Conservation (phyloP, 2,888 invertebrate species). For the Luperina nickerlii region DNA sequence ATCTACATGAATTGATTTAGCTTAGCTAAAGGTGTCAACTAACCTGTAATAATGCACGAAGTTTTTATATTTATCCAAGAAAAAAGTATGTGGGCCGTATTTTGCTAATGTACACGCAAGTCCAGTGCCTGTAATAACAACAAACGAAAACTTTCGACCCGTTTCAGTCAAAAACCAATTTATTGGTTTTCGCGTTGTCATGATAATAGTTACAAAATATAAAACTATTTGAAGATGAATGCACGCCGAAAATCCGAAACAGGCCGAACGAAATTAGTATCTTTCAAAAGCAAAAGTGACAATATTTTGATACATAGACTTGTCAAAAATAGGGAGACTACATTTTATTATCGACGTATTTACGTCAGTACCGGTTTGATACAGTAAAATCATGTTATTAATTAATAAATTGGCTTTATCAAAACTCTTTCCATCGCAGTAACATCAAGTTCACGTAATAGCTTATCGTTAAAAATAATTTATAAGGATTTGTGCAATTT, state of each 20-base stretch:
- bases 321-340: slow-evolving; percentile 6
- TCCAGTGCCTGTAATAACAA: slow-evolving; percentile 83
- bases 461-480: neutral
- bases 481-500: neutral
- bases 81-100: slow-evolving; percentile 91
- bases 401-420: neutral
- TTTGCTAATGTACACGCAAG: slow-evolving; percentile 88
- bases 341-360: neutral
- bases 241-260: neutral
- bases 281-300: slow-evolving; percentile 10
- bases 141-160: slow-evolving; percentile 89
- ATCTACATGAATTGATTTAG: neutral
- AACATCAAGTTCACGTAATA: neutral
- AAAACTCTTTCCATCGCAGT: neutral
- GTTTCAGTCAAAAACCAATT: slow-evolving; percentile 90
- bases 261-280: neutral
- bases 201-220: slow-evolving; percentile 46
- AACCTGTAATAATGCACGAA: slow-evolving; percentile 92
- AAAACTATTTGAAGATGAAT: neutral
- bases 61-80: slow-evolving; percentile 91
- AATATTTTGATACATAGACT: neutral
- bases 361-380: neutral
- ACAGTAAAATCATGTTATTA: neutral
- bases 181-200: slow-evolving; percentile 78
- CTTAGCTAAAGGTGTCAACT: slow-evolving; percentile 12